These are phyloP conservation scores for Matsumurasca onukii DNA, from an alignment of 1,140 invertebrate species.

Conservation along the genomic window DNA sequence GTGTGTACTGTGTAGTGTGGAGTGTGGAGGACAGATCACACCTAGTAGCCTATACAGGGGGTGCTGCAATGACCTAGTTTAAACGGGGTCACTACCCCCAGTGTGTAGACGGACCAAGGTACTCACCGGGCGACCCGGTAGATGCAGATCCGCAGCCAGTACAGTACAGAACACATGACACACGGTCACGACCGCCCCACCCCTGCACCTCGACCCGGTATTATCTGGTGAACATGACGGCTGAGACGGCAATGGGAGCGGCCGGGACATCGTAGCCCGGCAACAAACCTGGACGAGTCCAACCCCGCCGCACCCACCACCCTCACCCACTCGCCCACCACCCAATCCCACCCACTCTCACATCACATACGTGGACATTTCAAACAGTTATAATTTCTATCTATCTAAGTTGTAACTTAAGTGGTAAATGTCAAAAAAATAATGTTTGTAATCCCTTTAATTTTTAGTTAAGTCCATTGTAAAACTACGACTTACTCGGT, in stretches of 20 bases:
- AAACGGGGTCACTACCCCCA: not conserved
- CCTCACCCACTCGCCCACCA: constrained; percentile 2
- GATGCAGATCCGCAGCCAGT: not conserved
- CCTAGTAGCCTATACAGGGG: too few relatives aligned
- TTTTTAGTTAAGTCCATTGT: too few relatives aligned
- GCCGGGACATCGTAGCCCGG: constrained; percentile 10
- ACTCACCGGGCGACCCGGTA: too few relatives aligned
- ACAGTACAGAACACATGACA: not conserved
- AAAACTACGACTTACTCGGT: too few relatives aligned
- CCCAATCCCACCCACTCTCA: not conserved
- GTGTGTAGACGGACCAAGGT: too few relatives aligned
- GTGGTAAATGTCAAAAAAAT: too few relatives aligned
- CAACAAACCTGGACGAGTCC: constrained; percentile 19
- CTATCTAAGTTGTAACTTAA: not conserved
- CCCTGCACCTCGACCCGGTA: constrained; percentile 6
- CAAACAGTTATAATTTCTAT: not conserved
- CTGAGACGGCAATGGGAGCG: constrained; percentile 10
- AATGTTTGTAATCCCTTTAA: too few relatives aligned
- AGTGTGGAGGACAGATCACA: too few relatives aligned
- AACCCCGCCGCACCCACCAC: constrained; percentile 16
- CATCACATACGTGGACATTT: not conserved
- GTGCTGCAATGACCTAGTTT: constrained; percentile 10
- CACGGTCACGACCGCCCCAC: constrained; percentile 1
- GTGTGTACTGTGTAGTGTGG: too few relatives aligned
- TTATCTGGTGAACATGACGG: constrained; percentile 22